Conservation (phyloP, 2,797 vertebrate species). For the Notolepis coatsorum region DNA sequence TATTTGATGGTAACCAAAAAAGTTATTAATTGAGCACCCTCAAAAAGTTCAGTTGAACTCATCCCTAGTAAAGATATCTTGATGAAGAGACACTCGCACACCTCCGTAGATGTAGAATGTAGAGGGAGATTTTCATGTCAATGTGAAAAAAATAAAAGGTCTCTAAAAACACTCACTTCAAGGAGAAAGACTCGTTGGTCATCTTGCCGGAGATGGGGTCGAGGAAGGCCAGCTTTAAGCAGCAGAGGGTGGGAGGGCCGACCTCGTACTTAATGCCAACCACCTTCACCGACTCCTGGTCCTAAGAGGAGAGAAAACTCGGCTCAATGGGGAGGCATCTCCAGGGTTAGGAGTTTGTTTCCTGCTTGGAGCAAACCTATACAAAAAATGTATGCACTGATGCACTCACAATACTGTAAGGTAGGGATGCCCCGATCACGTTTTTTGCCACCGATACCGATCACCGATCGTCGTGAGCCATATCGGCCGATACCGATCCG, state of each 20-base stretch:
- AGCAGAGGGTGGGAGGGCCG: slow-evolving; percentile 96
- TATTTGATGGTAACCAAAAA: too few species aligned
- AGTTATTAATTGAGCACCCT: too few species aligned
- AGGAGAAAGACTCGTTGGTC: slow-evolving; percentile 96
- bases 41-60: too few species aligned
- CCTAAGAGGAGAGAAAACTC: slow-evolving; percentile 72
- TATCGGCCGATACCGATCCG: too few species aligned
- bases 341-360: not conserved
- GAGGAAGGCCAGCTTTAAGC: slow-evolving; percentile 96
- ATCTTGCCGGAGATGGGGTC: slow-evolving; percentile 97
- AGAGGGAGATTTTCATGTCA: too few species aligned
- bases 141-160: not conserved
- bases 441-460: too few species aligned
- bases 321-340: too few species aligned
- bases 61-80: too few species aligned
- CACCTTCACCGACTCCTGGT: slow-evolving; percentile 97
- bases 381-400: slow-evolving; percentile 3
- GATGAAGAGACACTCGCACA: too few species aligned
- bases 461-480: too few species aligned
- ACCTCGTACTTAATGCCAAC: slow-evolving; percentile 98
- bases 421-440: too few species aligned
- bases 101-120: too few species aligned
- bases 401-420: not conserved
- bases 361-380: not conserved
- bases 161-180: slow-evolving; percentile 87